Evolutionary conservation across 2,888 invertebrate species (phyloP).

Genomic region (Hydraecia micacea): DNA sequence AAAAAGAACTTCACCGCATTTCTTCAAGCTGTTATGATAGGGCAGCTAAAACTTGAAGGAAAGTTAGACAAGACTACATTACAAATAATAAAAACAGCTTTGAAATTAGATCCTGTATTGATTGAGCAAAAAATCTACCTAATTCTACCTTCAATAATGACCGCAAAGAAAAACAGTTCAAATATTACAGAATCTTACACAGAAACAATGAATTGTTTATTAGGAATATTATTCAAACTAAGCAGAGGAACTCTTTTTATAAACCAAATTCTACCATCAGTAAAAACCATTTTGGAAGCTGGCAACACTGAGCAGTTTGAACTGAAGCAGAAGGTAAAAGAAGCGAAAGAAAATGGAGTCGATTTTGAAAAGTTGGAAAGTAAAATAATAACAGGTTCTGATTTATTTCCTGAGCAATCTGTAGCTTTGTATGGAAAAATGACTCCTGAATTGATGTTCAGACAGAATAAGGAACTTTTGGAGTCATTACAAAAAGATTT

Average conservation of each 20-base stretch:
- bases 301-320: conserved; percentile 82
- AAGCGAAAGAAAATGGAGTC: conserved; percentile 65
- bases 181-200: conserved; percentile 74
- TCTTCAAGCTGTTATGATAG: conserved; percentile 82
- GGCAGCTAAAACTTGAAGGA: conserved; percentile 81
- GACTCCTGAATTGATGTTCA: conserved; percentile 86
- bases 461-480: conserved; percentile 85
- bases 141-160: conserved; percentile 84
- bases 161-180: conserved; percentile 77
- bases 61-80: conserved; percentile 82
- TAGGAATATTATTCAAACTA: conserved; percentile 86
- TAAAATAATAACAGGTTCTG: conserved; percentile 80
- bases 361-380: conserved; percentile 74
- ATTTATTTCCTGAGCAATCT: conserved; percentile 83
- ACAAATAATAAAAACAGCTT: conserved; percentile 80
- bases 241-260: conserved; percentile 83
- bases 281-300: conserved; percentile 80
- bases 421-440: conserved; percentile 82
- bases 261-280: conserved; percentile 80
- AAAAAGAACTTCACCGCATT: conserved; percentile 84
- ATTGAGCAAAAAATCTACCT: conserved; percentile 82
- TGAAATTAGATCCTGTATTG: conserved; percentile 84
- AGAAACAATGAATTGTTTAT: conserved; percentile 81
- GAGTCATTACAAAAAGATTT: conserved; percentile 82
- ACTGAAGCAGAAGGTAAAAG: conserved; percentile 74